Evolutionary conservation across 2,113 vertebrate species (phyloP).

Genomic region (Charadrius vociferus): DNA sequence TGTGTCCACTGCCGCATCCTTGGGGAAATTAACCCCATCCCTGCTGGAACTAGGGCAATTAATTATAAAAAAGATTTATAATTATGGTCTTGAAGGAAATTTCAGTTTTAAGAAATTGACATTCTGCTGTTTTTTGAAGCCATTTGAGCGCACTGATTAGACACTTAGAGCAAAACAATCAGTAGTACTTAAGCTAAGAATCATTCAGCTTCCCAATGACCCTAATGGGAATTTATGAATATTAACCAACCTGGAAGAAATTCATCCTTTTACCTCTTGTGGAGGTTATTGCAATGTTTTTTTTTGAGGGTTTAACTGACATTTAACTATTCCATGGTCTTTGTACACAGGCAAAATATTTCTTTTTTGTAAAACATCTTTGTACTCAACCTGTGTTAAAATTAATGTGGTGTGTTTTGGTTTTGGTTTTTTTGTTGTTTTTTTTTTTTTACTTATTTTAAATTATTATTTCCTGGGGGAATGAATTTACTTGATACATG

Average conservation of each 20-base stretch:
- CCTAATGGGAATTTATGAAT: background rate
- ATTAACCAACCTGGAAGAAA: background rate
- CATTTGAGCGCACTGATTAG: background rate
- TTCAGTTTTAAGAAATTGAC: background rate
- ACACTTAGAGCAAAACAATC: background rate
- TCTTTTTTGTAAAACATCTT: background rate
- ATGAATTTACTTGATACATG: background rate
- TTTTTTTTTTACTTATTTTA: background rate
- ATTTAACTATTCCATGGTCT: background rate
- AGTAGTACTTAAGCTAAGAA: background rate
- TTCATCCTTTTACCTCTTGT: background rate
- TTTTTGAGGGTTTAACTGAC: background rate
- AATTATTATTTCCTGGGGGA: background rate
- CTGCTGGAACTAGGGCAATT: background rate
- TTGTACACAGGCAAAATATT: background rate
- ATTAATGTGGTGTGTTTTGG: background rate
- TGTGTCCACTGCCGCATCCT: no score
- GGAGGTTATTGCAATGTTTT: background rate
- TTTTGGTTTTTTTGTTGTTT: no score
- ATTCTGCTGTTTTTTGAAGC: background rate
- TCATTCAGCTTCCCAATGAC: background rate
- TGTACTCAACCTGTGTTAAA: background rate
- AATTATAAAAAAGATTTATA: background rate
- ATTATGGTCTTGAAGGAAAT: background rate
- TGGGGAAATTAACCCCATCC: no score